A percentile compares a stretch with the other conserved stretches of the same genome.
Evolutionary conservation across 92 coral and sea anemone genomes (phyloP).

Genomic region (Blastomussa wellsi): DNA sequence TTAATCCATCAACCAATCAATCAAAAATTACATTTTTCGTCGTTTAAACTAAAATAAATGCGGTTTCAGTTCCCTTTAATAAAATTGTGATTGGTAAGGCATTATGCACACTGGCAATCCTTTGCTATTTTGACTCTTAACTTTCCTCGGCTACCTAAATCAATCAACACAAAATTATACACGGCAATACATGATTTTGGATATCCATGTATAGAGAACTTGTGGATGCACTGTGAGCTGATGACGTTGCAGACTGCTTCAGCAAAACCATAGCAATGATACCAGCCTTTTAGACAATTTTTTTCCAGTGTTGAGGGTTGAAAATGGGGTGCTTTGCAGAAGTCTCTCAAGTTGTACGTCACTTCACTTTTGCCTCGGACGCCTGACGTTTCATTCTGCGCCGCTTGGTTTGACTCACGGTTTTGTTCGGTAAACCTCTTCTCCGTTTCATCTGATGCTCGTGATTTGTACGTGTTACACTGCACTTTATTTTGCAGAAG

Average conservation of each 20-base stretch:
- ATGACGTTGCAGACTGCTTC: background rate
- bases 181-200: background rate
- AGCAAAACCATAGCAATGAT: background rate
- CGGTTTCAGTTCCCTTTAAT: too few relatives aligned
- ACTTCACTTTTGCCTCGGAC: background rate
- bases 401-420: background rate
- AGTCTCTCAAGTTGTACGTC: background rate
- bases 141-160: background rate
- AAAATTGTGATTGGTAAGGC: too few relatives aligned
- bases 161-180: background rate
- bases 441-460: background rate
- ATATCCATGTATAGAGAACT: background rate
- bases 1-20: too few relatives aligned
- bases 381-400: background rate
- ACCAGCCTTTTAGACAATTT: background rate
- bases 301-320: background rate
- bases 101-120: too few relatives aligned
- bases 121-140: too few relatives aligned
- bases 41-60: too few relatives aligned
- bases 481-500: background rate
- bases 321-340: background rate
- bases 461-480: background rate
- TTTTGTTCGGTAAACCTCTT: background rate
- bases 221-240: background rate
- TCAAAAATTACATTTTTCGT: too few relatives aligned